These are phyloP conservation scores for Squalus acanthias DNA, from an alignment of 2,797 vertebrate species.

Conservation along the genomic window DNA sequence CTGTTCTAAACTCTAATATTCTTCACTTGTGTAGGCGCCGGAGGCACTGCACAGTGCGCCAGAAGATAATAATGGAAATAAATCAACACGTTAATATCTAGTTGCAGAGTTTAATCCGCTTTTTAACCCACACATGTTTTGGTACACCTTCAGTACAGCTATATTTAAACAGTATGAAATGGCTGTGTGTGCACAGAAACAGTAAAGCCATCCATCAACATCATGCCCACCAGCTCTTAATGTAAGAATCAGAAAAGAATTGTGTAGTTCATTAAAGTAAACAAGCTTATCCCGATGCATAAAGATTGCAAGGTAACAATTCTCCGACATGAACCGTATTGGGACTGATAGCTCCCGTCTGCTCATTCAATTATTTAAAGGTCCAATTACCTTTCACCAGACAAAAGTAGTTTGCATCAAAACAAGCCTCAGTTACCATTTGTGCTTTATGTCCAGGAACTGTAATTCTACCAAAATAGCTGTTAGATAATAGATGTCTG, in stretches of 20 bases:
- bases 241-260: not conserved
- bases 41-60: not conserved
- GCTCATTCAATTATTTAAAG: not conserved
- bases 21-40: not conserved
- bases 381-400: slow-evolving; percentile 3
- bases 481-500: slow-evolving; percentile 13
- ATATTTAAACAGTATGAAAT: not conserved
- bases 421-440: not conserved
- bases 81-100: not conserved
- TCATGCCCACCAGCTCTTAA: not conserved
- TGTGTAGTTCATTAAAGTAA: slow-evolving; percentile 3
- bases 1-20: not conserved
- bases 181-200: not conserved
- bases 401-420: not conserved
- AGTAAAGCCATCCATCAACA: not conserved
- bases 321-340: not conserved
- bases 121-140: not conserved
- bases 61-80: not conserved
- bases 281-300: not conserved
- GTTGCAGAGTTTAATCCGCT: not conserved
- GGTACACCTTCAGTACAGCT: not conserved
- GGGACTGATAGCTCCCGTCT: not conserved
- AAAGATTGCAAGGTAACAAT: not conserved
- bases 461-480: slow-evolving; percentile 19
- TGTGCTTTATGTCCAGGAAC: not conserved